Percentiles rank a stretch among this genome's conserved stretches.
These are phyloP conservation scores for Syngnathus typhle DNA, from an alignment of 2,113 vertebrate species.

Conservation along the genomic window DNA sequence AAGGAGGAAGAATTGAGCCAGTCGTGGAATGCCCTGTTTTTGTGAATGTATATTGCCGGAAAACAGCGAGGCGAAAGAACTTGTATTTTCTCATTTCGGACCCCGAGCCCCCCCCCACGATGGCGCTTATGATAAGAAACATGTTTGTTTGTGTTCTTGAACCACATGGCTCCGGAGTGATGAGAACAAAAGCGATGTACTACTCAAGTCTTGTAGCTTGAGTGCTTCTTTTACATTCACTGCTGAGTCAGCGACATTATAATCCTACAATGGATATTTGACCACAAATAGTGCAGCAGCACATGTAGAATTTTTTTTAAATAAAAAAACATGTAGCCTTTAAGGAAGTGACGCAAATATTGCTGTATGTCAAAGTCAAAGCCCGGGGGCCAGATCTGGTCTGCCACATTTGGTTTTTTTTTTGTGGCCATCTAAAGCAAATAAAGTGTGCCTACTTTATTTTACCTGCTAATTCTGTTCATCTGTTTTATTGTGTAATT, in stretches of 20 bases:
- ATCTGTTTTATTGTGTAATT: too few species aligned
- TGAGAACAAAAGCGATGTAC: slow-evolving; percentile 12
- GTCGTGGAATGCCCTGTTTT: slow-evolving; percentile 62
- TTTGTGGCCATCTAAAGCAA: not conserved
- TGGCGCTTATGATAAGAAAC: slow-evolving; percentile 24
- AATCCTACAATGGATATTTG: not conserved
- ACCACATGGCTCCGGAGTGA: slow-evolving; percentile 5
- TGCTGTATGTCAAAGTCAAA: not conserved
- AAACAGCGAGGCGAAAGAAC: not conserved
- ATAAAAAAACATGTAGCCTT: too few species aligned
- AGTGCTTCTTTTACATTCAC: not conserved
- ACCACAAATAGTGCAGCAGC: not conserved
- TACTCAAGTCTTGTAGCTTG: too few species aligned
- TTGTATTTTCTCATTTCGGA: slow-evolving; percentile 15
- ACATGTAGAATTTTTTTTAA: not conserved
- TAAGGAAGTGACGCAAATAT: not conserved
- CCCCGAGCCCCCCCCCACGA: not conserved
- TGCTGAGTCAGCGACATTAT: not conserved
- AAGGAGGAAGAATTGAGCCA: slow-evolving; percentile 69
- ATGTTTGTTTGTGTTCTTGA: slow-evolving; percentile 20
- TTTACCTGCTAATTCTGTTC: too few species aligned
- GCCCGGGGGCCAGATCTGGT: not conserved
- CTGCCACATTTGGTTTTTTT: not conserved
- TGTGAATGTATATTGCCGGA: slow-evolving; percentile 35
- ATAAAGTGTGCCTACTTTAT: not conserved